Base-by-base conservation (phyloP, 2,888 invertebrate genomes). In the Marasmarcha lunaedactyla region DNA sequence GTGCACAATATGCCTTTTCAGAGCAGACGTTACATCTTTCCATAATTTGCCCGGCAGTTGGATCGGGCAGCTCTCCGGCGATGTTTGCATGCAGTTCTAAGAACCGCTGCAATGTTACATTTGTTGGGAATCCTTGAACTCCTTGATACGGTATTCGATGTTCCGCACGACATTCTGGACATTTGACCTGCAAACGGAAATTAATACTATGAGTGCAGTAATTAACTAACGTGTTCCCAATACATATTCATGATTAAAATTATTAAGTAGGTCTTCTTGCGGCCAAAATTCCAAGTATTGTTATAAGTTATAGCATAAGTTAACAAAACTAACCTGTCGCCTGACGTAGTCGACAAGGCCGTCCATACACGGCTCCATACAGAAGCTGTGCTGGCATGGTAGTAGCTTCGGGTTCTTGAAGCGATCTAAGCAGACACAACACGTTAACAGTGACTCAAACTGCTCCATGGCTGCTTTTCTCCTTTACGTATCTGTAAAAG, bases 361-460 rank as follows among this genome's bases (percentile, higher is more conserved):
- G 78, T 98, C 97, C 89, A 99, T 92, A 77, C 99, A 99, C 40
- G 98, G 98, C 65, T 97, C 95, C 93, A 96, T 94, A 70, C 99
- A 99, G 83, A 96, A 98, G 59, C 98, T 98, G 89, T 99, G 99
- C 86, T 99, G 98, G 73, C 98, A 98, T 90, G 98, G 98, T 68
- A 99, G 83, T 67, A 99, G 87, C 85, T 98, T 98, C n/a, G 99
- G 99, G 71, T 95, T 95, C 61, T 94, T 88, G 84, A 93, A 99
- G 63, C 98, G 89, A 85, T 99, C 98, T 74, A 98, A 85, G 76
- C 99, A 99, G 67, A 99, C 97, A 72, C 98, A 95, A 85, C 99
- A 99, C 54, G 97, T 97, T 68, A 99, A 87, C 71, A 99, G 88
- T 83, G 97, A 96, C 81, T 98, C 98, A 71, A 95, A 95, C 88